Percentiles rank a stretch among this genome's conserved stretches.
Conservation (phyloP, 2,797 vertebrate genomes). For the Diglossa cyanea region DNA sequence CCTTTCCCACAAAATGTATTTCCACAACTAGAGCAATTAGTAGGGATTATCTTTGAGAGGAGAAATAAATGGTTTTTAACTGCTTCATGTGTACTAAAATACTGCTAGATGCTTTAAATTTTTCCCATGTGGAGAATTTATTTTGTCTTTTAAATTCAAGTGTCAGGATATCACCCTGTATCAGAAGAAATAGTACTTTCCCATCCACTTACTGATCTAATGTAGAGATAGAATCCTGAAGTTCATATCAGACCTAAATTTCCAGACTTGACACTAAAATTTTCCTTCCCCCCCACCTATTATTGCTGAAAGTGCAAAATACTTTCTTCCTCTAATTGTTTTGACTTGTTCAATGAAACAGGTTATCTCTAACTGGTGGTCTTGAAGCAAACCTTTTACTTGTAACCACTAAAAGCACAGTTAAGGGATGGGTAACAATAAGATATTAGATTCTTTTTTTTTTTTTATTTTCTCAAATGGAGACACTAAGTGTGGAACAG, state of each 20-base stretch:
- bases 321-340: background rate
- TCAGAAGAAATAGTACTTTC: slow-evolving; percentile 1
- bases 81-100: slow-evolving; percentile 34
- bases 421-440: background rate
- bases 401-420: background rate
- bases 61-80: slow-evolving; percentile 40
- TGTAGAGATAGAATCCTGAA: background rate
- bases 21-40: slow-evolving; percentile 48
- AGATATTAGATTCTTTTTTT: background rate
- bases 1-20: slow-evolving; percentile 54
- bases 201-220: background rate
- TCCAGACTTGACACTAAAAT: background rate
- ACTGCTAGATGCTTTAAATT: slow-evolving; percentile 9
- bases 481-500: background rate
- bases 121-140: background rate
- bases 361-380: background rate
- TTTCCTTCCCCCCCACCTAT: background rate
- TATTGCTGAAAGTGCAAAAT: background rate
- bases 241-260: background rate
- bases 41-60: slow-evolving; percentile 43
- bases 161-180: background rate
- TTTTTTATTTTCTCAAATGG: background rate
- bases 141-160: background rate
- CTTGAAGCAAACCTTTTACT: background rate
- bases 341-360: background rate